Conservation (phyloP, 1,140 invertebrate genomes). For the Laupala kohalensis region DNA sequence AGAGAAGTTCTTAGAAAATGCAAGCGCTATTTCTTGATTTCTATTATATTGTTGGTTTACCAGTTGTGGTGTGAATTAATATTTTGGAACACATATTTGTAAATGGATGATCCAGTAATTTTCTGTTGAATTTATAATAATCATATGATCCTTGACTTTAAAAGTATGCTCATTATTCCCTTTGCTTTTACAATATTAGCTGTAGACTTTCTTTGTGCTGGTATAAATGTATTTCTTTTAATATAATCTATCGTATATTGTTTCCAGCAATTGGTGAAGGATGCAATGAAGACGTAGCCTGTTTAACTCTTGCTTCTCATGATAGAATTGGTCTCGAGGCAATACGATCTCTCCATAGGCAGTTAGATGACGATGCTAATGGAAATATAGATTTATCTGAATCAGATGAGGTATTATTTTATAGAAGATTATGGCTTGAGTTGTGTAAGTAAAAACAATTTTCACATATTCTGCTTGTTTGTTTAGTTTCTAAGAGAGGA, state of each 20-base stretch:
- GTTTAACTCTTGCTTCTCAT: conserved; percentile 52
- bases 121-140: too few species aligned
- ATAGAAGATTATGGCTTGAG: conserved; percentile 10
- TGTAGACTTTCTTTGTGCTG: neutral
- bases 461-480: conserved; percentile 19
- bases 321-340: conserved; percentile 78
- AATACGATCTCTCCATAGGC: conserved; percentile 71
- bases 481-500: conserved; percentile 85
- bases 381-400: conserved; percentile 88
- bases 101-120: too few species aligned
- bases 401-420: conserved; percentile 71
- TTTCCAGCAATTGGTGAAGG: conserved; percentile 28
- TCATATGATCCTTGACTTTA: neutral
- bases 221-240: neutral
- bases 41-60: too few species aligned
- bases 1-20: too few species aligned
- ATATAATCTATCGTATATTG: conserved; percentile 1
- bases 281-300: conserved; percentile 49
- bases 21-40: too few species aligned
- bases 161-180: neutral
- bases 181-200: neutral
- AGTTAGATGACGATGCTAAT: conserved; percentile 88
- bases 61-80: too few species aligned
- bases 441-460: neutral
- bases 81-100: too few species aligned